These are phyloP conservation scores for Mesoclemmys tuberculata DNA, from an alignment of 2,113 vertebrate species.

Conservation along the genomic window DNA sequence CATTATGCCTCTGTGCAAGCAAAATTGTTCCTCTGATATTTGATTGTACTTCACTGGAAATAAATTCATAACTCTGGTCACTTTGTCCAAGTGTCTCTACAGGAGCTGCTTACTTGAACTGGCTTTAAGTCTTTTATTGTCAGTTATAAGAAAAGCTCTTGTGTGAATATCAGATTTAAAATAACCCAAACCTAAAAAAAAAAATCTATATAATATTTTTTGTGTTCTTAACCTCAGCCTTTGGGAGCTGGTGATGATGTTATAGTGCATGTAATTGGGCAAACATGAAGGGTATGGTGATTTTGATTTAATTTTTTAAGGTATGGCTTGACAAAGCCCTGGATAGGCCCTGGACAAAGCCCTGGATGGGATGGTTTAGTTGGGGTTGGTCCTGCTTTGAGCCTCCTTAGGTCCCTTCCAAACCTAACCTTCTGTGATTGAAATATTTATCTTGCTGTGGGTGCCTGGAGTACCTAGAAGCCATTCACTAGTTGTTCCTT, in stretches of 20 bases:
- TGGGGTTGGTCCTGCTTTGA: no score
- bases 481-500: conserved; percentile 1
- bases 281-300: neutral
- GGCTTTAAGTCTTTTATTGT: neutral
- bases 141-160: neutral
- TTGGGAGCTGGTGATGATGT: neutral
- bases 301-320: neutral
- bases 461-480: conserved; percentile 14
- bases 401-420: no score
- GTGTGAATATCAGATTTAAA: neutral
- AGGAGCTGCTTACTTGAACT: neutral
- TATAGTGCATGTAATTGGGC: neutral
- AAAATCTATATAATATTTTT: neutral
- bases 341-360: no score
- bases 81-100: neutral
- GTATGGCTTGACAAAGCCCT: no score
- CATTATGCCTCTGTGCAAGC: neutral
- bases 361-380: no score
- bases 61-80: neutral
- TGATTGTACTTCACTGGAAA: neutral
- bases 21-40: neutral
- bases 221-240: neutral
- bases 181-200: neutral
- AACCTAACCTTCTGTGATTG: neutral
- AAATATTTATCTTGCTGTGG: conserved; percentile 32